Evolutionary conservation across 2,113 vertebrate species (phyloP), one percentile per base, ranked within the genome.

Genomic region (Synchiropus splendidus): DNA sequence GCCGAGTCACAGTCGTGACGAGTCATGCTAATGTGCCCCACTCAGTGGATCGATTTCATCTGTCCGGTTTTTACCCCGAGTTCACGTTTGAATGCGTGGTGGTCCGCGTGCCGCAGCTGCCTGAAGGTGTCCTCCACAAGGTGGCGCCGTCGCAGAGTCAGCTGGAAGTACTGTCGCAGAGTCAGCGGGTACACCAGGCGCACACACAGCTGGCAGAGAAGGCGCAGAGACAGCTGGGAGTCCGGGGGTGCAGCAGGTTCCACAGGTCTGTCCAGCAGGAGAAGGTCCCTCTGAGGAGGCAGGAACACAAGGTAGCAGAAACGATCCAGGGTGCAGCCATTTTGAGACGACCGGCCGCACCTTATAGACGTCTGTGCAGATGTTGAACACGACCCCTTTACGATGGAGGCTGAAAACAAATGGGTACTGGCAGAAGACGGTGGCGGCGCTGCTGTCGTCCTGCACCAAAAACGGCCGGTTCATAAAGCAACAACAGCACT

Each of bases 391-490:
- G 0, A 6, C 6, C 11, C 51, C 54, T 41, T 82, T 86, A 37
- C 38, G 49, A 15, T 27, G 2, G 34, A 83, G 58, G 13, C 48
- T 52, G 6, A 83, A 61, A 42, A 81, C 11, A 21, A 86, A 86
- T 1, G 83, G 83, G 40, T 74, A 83, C 42, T 45, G 67, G 44
- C 77, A 83, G 54, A 84, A 84, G 54, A 79, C 72, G 39, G 36
- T 53, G 1, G 77, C 70, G 6, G 48, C 55, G 2, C 33, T 0
- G 0, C 10, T 6, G 0, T 54, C 31, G 31, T 80, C 74, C 82
- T 85, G 32, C 1, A 32, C 13, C 2, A 47, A 12, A 6, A 27
- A 32, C 16, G 10, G 6, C 36, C 3, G 5, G 6, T 9, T 12
- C n/a, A 8, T 9, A 6, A 40, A 9, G 35, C 1, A 12, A 6